phyloP scores from a whole-genome alignment of 2,113 vertebrate species.

The Lonchura striata region DNA sequence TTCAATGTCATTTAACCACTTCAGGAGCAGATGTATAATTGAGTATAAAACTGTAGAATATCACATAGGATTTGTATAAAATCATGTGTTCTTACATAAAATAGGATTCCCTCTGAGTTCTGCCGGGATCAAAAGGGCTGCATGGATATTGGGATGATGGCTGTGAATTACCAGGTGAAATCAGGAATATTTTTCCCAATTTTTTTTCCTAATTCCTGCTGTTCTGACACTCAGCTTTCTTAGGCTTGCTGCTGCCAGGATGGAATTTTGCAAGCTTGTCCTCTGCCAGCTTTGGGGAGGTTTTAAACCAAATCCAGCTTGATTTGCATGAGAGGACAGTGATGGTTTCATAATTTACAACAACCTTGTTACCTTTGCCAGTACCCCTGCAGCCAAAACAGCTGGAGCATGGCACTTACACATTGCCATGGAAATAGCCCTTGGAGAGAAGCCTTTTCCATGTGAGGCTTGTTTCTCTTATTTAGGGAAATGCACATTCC shows the following conservation, averaged over 20 bases:
- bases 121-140: not conserved
- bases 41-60: not conserved
- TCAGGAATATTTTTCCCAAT: not conserved
- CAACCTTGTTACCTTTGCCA: not conserved
- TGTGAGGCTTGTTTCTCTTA: not conserved
- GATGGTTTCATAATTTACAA: not conserved
- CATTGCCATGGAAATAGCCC: slow-evolving; percentile 50
- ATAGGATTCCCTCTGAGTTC: not conserved
- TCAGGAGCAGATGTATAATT: not conserved
- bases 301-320: not conserved
- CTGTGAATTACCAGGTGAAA: not conserved
- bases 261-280: not conserved
- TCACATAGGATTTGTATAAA: not conserved
- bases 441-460: not conserved
- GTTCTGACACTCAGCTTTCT: not conserved
- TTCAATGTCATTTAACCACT: not conserved
- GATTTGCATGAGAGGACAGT: not conserved
- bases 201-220: not conserved
- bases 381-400: slow-evolving; percentile 8
- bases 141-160: not conserved
- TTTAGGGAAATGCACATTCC: not conserved
- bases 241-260: not conserved
- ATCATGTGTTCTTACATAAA: not conserved
- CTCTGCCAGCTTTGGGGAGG: not conserved
- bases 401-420: not conserved